Conservation (phyloP, 1,140 invertebrate genomes). For the Bicyclus anynana region DNA sequence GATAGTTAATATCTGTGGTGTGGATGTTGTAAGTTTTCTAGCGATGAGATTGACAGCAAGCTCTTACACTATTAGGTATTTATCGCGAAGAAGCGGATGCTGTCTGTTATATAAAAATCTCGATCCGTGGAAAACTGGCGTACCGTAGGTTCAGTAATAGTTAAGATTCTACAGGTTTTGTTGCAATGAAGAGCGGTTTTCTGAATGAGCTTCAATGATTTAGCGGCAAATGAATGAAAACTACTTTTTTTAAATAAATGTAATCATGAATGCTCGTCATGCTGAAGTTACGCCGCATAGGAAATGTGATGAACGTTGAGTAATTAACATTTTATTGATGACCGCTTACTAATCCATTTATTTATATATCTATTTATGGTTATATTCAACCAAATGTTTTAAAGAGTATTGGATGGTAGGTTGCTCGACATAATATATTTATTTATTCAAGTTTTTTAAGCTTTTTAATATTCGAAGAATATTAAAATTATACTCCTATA, state of each 20-base stretch:
- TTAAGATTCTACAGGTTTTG: conserved; percentile 33
- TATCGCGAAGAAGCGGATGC: conserved; percentile 57
- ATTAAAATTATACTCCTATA: too few relatives aligned
- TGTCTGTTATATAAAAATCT: conserved; percentile 51
- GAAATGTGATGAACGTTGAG: not conserved
- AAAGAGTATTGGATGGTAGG: too few relatives aligned
- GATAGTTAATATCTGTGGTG: too few relatives aligned
- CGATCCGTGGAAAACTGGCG: conserved; percentile 45
- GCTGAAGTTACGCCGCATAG: not conserved
- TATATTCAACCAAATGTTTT: too few relatives aligned
- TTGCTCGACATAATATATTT: too few relatives aligned
- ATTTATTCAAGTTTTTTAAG: too few relatives aligned
- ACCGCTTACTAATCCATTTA: too few relatives aligned
- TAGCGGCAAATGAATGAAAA: conserved; percentile 11
- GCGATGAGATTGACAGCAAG: not conserved
- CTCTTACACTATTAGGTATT: conserved; percentile 29
- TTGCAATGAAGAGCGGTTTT: conserved; percentile 26
- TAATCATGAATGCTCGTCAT: conserved; percentile 5
- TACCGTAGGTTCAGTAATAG: conserved; percentile 24
- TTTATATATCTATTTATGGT: too few relatives aligned
- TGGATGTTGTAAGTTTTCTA: too few relatives aligned
- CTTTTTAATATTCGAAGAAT: too few relatives aligned
- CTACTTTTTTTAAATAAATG: conserved; percentile 13
- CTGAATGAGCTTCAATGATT: conserved; percentile 25
- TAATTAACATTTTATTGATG: not conserved